phyloP scores from a whole-genome alignment of 2,797 vertebrate genomes.

The Sebastes miniatus region DNA sequence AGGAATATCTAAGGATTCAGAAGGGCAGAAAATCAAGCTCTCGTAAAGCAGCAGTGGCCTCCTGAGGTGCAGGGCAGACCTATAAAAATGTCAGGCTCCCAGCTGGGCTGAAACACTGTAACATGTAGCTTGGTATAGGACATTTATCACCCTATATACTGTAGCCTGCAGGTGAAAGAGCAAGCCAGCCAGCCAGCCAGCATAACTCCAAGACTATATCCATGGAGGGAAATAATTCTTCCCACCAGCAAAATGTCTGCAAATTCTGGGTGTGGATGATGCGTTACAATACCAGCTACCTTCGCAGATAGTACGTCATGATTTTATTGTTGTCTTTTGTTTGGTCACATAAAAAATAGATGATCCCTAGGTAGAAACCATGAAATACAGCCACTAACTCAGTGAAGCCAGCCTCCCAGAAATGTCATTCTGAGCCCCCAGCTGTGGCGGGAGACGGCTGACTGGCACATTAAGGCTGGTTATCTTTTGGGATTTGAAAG shows the following conservation, averaged over 20 bases:
- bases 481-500: slow-evolving; percentile 12
- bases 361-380: not conserved
- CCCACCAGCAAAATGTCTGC: not conserved
- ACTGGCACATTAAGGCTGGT: slow-evolving; percentile 43
- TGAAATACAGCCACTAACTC: slow-evolving; percentile 9
- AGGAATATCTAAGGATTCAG: not conserved
- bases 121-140: not conserved
- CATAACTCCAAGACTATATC: not conserved
- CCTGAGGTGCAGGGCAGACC: not conserved
- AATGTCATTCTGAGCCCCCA: slow-evolving; percentile 57
- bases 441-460: slow-evolving; percentile 28
- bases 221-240: not conserved
- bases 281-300: not conserved
- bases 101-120: slow-evolving; percentile 11
- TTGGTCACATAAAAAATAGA: not conserved
- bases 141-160: slow-evolving; percentile 21
- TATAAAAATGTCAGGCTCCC: slow-evolving; percentile 32
- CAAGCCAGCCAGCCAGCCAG: not conserved
- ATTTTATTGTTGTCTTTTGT: not conserved
- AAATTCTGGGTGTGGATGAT: not conserved
- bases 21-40: slow-evolving; percentile 7
- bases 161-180: not conserved
- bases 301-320: not conserved
- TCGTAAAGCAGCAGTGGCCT: slow-evolving; percentile 17
- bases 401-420: slow-evolving; percentile 10